Evolutionary conservation across 2,888 invertebrate species (phyloP), one percentile per base, ranked within the genome.

Genomic region (Biston stratarius): DNA sequence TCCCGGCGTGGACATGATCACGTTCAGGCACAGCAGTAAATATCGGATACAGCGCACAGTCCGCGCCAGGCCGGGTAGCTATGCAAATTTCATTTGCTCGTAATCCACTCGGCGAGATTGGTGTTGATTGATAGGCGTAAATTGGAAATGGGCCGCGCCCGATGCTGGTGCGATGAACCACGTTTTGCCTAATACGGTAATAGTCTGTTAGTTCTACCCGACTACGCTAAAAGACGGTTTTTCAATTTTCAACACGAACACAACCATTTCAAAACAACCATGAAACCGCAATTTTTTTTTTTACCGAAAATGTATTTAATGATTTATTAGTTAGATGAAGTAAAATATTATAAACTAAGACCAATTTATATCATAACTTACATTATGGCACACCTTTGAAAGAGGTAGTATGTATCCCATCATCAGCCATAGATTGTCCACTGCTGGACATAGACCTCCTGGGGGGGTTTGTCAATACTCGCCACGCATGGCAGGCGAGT

Each of bases 31-130:
- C 71, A 74, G 71, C 76, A 77, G 79, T 84, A 87, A 87, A 88
- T 85, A 87, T 83, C 82, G 76, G 86, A 80, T 83, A 88, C 86
- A 86, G 77, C 77, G 82, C 79, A 75, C 80, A 77, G 77, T 75
- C 79, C 52, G 48, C 34, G 53, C 69, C 61, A 80, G 77, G 77
- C 76, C 83, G 87, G 87, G 89, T 89, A 92, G 93, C 95, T 95
- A 95, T 95, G 95, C 95, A 95, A 95, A 95, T 95, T 95, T 94
- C 95, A 95, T 95, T 95, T 95, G 92, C 90, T 88, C 88, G 95
- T 95, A 95, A 95, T 95, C 95, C 95, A 95, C 95, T 95, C 95
- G 94, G 93, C 88, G 95, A 94, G 95, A 95, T 95, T 95, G 95
- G 94, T 94, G 94, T 93, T 95, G 95, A 95, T 95, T 95, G 95